A percentile compares a stretch with the other conserved stretches of the same genome.
Evolutionary conservation across 2,888 invertebrate species (phyloP).

Genomic region (Psylliodes chrysocephalus): DNA sequence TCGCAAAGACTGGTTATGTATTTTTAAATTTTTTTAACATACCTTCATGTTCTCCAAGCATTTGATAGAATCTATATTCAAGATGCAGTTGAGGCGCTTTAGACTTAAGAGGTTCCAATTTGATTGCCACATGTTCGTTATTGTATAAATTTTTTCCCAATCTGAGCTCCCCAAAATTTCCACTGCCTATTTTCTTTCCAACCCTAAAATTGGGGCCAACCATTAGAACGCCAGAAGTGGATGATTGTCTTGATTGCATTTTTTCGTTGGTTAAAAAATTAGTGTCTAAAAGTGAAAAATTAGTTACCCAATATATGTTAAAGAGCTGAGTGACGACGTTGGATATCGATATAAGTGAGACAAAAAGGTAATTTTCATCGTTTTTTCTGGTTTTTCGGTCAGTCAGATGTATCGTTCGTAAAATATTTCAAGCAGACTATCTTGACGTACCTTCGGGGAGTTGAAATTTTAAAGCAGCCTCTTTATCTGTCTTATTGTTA

Average conservation of each 20-base stretch:
- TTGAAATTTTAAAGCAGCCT: slow-evolving; percentile 19
- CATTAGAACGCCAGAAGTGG: slow-evolving; percentile 93
- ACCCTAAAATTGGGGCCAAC: slow-evolving; percentile 99
- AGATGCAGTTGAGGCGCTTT: slow-evolving; percentile 99
- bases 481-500: slow-evolving; percentile 43
- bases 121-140: slow-evolving; percentile 99
- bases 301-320: slow-evolving; percentile 44
- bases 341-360: slow-evolving; percentile 23
- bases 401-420: neutral
- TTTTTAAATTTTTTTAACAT: neutral
- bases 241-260: slow-evolving; percentile 86
- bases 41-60: slow-evolving; percentile 96
- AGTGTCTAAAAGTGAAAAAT: slow-evolving; percentile 44
- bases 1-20: too few species aligned
- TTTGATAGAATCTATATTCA: slow-evolving; percentile 99
- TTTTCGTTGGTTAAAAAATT: slow-evolving; percentile 43
- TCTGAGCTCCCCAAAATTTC: slow-evolving; percentile 99
- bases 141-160: slow-evolving; percentile 99
- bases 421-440: slow-evolving; percentile 1
- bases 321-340: slow-evolving; percentile 2
- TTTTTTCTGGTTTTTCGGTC: slow-evolving; percentile 25
- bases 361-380: slow-evolving; percentile 46
- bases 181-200: slow-evolving; percentile 99
- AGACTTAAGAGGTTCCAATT: slow-evolving; percentile 99
- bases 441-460: slow-evolving; percentile 35